These are phyloP conservation scores for Tiliqua scincoides DNA, from an alignment of 2,113 vertebrate species.

Conservation along the genomic window DNA sequence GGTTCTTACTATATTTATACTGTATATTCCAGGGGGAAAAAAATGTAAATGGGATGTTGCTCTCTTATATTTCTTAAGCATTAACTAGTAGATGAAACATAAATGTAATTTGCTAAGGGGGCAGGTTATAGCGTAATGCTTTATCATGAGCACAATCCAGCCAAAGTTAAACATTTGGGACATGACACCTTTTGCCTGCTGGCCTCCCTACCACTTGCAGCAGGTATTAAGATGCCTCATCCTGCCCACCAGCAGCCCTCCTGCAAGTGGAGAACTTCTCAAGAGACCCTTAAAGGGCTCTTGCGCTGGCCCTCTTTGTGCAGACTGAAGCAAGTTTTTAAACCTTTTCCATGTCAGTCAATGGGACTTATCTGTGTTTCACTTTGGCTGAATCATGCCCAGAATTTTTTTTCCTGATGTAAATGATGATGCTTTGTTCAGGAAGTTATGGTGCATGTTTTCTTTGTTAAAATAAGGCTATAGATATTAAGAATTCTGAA, in stretches of 20 bases:
- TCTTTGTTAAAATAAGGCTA: constrained; percentile 77
- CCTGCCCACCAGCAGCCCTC: neutral
- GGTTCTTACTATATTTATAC: constrained; percentile 87
- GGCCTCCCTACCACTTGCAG: neutral
- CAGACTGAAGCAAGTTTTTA: neutral
- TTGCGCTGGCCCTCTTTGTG: neutral
- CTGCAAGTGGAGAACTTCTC: neutral
- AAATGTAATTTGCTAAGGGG: constrained; percentile 68
- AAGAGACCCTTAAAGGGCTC: neutral
- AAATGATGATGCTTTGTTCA: constrained; percentile 78
- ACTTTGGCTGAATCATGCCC: neutral
- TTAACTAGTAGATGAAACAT: constrained; percentile 56
- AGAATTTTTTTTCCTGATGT: constrained; percentile 65
- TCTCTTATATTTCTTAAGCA: constrained; percentile 59
- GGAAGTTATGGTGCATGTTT: constrained; percentile 89
- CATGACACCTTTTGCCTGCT: neutral
- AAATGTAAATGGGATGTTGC: constrained; percentile 64
- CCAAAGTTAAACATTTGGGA: neutral
- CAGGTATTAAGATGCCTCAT: neutral
- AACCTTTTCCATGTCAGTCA: neutral
- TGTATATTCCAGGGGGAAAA: constrained; percentile 78
- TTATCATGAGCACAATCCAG: neutral
- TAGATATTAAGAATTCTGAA: constrained; percentile 55
- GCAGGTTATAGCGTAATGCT: constrained; percentile 42
- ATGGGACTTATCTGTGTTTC: neutral